These are phyloP conservation scores for Drosophila buzzatii DNA, from an alignment of 2,888 invertebrate genomes.

Conservation along the genomic window DNA sequence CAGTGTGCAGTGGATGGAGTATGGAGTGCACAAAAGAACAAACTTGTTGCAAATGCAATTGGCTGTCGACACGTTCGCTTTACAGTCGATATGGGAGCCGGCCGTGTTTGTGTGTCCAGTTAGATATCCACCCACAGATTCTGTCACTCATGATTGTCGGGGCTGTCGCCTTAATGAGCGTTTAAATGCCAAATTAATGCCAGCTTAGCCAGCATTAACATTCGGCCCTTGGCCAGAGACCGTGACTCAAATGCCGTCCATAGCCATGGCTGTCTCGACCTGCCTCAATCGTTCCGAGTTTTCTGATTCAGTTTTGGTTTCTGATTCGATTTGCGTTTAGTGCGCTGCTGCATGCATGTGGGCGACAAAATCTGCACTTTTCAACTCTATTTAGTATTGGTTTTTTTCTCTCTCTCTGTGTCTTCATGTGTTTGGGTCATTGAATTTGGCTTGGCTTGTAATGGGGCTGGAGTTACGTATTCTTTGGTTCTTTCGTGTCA, in stretches of 20 bases:
- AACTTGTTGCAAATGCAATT: slow-evolving; percentile 11
- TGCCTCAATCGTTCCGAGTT: neutral
- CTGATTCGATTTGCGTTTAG: slow-evolving; percentile 5
- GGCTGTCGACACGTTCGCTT: slow-evolving; percentile 33
- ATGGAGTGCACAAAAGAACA: slow-evolving; percentile 8
- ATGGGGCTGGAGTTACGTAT: slow-evolving; percentile 22
- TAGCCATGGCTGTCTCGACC: slow-evolving; percentile 17
- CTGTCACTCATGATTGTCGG: slow-evolving; percentile 64
- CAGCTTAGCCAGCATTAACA: slow-evolving; percentile 28
- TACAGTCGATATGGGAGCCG: neutral
- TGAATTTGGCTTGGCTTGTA: slow-evolving; percentile 12
- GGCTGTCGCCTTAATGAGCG: slow-evolving; percentile 71
- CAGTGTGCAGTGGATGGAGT: neutral
- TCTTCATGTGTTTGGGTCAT: slow-evolving; percentile 21
- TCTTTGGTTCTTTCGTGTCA: slow-evolving; percentile 67
- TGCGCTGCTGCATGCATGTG: slow-evolving; percentile 26
- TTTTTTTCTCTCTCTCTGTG: neutral
- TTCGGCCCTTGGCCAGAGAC: slow-evolving; percentile 50
- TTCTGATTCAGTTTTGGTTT: slow-evolving; percentile 15
- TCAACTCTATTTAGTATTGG: neutral
- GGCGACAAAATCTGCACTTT: slow-evolving; percentile 42
- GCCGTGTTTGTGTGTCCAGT: slow-evolving; percentile 17
- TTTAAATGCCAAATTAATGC: slow-evolving; percentile 75
- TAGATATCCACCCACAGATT: slow-evolving; percentile 67
- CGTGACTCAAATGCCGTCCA: slow-evolving; percentile 44